phyloP scores from a whole-genome alignment of 1,140 invertebrate genomes.

The Battus philenor region DNA sequence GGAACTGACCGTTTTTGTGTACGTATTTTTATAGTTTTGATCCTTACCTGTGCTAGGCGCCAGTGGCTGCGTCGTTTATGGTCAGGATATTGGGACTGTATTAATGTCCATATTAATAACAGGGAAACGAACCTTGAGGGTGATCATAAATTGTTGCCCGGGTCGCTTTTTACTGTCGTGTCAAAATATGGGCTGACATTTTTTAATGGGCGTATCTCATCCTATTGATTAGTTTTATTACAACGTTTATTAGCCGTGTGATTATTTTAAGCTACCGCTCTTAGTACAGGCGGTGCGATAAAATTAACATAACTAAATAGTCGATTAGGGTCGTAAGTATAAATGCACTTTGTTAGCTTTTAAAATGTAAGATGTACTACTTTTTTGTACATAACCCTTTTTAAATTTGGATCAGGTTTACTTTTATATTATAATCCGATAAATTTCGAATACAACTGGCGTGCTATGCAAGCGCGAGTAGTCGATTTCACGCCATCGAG shows the following conservation, averaged over 20 bases:
- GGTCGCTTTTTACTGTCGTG: constrained; percentile 42
- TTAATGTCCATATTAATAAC: constrained; percentile 72
- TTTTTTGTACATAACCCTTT: too few relatives aligned
- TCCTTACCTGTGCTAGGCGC: constrained; percentile 68
- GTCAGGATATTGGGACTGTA: constrained; percentile 67
- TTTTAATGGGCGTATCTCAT: constrained; percentile 28
- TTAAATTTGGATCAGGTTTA: too few relatives aligned
- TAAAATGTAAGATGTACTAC: too few relatives aligned
- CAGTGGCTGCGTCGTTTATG: constrained; percentile 68
- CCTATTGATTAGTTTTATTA: constrained; percentile 31
- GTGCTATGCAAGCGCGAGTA: constrained; percentile 44
- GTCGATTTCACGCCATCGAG: constrained; percentile 64
- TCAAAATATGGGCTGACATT: constrained; percentile 57
- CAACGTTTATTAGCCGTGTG: constrained; percentile 37
- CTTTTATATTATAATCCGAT: constrained; percentile 7
- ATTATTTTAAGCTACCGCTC: too few relatives aligned
- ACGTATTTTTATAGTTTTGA: constrained; percentile 45
- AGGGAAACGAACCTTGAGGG: constrained; percentile 47
- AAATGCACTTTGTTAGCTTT: too few relatives aligned
- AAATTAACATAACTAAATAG: too few relatives aligned
- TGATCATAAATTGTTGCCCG: constrained; percentile 54
- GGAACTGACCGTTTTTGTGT: constrained; percentile 57
- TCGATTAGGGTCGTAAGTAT: too few relatives aligned
- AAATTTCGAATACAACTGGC: constrained; percentile 21
- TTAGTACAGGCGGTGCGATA: too few relatives aligned